Evolutionary conservation across 2,888 invertebrate species (phyloP), one percentile per base, ranked within the genome.

Genomic region (Sialis lutaria): DNA sequence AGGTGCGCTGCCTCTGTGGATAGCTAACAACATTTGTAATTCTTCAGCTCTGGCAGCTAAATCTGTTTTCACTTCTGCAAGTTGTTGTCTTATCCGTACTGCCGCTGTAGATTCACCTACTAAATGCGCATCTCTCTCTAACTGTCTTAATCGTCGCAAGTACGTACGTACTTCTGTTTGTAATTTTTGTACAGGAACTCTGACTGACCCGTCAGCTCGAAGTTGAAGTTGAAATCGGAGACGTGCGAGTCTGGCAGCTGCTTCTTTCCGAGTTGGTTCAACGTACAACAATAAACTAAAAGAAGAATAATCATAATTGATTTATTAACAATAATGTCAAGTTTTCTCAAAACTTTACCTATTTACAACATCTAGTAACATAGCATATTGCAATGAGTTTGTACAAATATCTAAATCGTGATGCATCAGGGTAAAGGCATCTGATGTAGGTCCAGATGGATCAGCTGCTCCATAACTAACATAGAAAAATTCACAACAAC

Each of bases 321-420:
- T 22, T 22, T 22, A 22, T 22, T 22, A 2, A 4, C 22, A 22
- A 22, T 22, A 22, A 22, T 22, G 4, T 22, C 22, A 22, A 22
- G 4, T 22, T 22, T 22, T 22, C 22, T 22, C 2, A 22, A 22
- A 22, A 22, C 2, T 22, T 4, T 22, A 22, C 22, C 22, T 22
- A 70, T 99, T 98, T 4, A 99, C 88, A 55, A 98, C 87, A 65
- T 98, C 98, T 57, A 98, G 69, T 37, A 98, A 79, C 91, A 97
- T 96, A 2, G 87, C 88, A 64, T 96, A 97, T 78, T 92, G 85
- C 53, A 89, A 61, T 0, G 92, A 91, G 69, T 95, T 96, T 40
- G 95, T 93, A 69, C 90, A 92, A n/a, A 95, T 92, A 61, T 96
- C 93, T 34, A 98, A 73, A 68, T 97, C 97, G 62, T 98, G 91